Evolutionary conservation across 2,113 vertebrate genomes (phyloP).

Genomic region (Herpetotheres cachinnans): DNA sequence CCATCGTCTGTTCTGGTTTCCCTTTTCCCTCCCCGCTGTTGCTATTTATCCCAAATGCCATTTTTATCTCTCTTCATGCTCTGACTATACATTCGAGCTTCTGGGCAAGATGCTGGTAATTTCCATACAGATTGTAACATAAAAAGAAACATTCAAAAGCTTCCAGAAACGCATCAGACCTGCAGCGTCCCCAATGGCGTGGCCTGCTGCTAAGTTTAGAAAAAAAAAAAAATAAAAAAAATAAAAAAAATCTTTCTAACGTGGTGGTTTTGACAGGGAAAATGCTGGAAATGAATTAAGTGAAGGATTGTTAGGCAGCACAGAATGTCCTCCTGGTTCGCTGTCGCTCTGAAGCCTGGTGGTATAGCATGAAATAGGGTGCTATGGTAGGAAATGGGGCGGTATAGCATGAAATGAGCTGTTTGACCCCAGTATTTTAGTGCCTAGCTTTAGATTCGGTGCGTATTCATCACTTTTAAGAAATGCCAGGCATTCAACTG

Average conservation of each 20-base stretch:
- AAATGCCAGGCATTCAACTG: rapidly evolving
- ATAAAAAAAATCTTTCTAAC: not conserved
- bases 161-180: not conserved
- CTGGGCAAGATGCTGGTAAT: not conserved
- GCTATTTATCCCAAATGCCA: not conserved
- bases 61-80: not conserved
- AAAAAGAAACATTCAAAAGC: not conserved
- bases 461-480: not conserved
- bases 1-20: not conserved
- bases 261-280: not conserved
- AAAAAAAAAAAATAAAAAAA: too few relatives aligned
- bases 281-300: not conserved
- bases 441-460: not conserved
- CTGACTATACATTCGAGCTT: not conserved
- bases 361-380: too few relatives aligned
- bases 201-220: not conserved
- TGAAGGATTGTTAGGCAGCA: not conserved
- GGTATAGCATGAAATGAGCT: not conserved
- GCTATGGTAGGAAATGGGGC: not conserved
- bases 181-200: not conserved
- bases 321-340: not conserved
- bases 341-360: not conserved
- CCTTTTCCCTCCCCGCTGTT: not conserved
- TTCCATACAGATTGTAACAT: not conserved
- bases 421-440: not conserved